Base-by-base conservation (phyloP, 2,888 invertebrate species). In the Pollenia angustigena region DNA sequence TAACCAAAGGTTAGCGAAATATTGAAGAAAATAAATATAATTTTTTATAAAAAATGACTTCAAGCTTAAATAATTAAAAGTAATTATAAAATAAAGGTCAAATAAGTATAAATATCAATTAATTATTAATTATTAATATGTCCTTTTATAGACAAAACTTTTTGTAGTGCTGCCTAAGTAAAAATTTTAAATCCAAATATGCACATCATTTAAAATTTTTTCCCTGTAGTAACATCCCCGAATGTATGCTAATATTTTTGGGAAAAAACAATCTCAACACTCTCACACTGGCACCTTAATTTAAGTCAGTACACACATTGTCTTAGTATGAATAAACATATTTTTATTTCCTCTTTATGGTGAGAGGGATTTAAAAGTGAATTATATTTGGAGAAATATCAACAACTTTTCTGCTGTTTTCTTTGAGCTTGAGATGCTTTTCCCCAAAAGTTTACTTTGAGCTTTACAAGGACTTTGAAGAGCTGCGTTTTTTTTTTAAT, bases 281-380 rank as follows among this genome's bases (percentile, higher is more conserved):
- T 11, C 8, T n/a, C 40, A 60, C 32, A 32, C 32, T 6, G 32
- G 32, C 23, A 23, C 23, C 23, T 23, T 23, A 23, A 23, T 4
- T 4, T 32, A 32, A 32, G 32, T 6, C 4, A 4, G 6, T 18
- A 64, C 16, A 44, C 62, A 56, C 40, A 40, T 40, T 12, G 11
- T 62, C 42, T 62, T 42, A 44, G 23, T 66, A 66, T 66, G 66
- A 66, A 66, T 66, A 66, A 66, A 66, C 66, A 66, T 66, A 23
- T 69, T 54, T 40, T 62, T 62, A 16, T 62, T 44, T 62, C 4
- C 44, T 16, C 10, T 16, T 62, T n/a, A 11, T 16, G 11, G 6
- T 56, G 10, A 3, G 18, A 23, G 56, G 56, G 6, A 32, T 32
- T 32, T 32, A 32, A 32, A 32, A 32, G 32, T 32, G 32, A 32